Base-by-base conservation (phyloP, 2,113 vertebrate genomes). In the Rynchops niger region DNA sequence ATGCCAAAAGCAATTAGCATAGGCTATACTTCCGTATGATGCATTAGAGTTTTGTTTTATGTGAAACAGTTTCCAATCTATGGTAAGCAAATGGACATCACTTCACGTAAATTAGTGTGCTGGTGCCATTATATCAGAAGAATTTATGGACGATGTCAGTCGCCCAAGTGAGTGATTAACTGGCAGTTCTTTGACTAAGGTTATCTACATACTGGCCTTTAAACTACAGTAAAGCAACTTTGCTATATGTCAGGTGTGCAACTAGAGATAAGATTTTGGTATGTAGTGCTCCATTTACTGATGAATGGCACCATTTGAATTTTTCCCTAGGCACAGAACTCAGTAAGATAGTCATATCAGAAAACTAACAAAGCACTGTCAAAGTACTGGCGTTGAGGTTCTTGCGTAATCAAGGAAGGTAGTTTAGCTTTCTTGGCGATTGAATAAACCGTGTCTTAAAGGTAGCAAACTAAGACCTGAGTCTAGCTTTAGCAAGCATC, bases 71-170 rank as follows among this genome's bases (percentile, higher is more conserved):
- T 96, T 95, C 78, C 36, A 94, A 82, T 95, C 72, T 67, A 76
- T 93, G 88, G 77, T 93, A 96, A 97, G 78, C 63, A 96, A 97
- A 96, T 94, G 86, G 95, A 93, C 95, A 95, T 92, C 70, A 82
- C 62, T 92, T 97, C 86, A 93, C 71, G 92, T 85, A 80, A 96
- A 94, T 95, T 94, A 95, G 52, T 59, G 86, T 91, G 49, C 69
- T 91, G 73, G 45, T 97, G 55, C 62, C 70, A 74, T 91, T 93
- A 53, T 90, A 93, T 82, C 82, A 12, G 26, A 94, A 93, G 62
- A 97, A 95, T 95, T 97, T 97, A 96, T 91, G 87, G 80, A 92
- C 92, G n/a, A 95, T 83, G 92, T 94, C 95, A 95, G 65, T 94
- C 93, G 65, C 87, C 80, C 87, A 97, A 83, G 82, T 89, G 63